Evolutionary conservation across 2,113 vertebrate species (phyloP).

Genomic region (Martes martes): DNA sequence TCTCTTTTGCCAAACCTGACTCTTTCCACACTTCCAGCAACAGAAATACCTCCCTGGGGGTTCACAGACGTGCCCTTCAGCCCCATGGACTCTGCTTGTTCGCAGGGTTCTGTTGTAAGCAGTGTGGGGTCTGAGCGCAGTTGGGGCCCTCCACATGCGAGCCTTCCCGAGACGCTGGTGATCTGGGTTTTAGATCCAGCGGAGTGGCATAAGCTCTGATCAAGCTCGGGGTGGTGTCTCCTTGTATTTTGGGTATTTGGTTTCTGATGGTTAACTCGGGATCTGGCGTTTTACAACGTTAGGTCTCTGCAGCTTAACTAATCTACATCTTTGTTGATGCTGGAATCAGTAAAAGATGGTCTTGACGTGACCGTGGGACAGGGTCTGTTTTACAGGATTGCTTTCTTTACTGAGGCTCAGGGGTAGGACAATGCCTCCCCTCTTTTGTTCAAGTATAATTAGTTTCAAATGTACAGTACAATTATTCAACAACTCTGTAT

Average conservation of each 20-base stretch:
- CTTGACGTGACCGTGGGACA: background rate
- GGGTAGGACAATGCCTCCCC: background rate
- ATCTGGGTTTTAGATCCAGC: background rate
- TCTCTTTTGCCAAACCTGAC: background rate
- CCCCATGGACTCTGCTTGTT: background rate
- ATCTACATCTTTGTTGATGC: conserved; percentile 48
- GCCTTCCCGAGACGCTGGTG: accelerated
- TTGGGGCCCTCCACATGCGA: background rate
- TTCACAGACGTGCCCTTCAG: background rate
- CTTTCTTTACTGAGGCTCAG: background rate
- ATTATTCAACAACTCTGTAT: background rate
- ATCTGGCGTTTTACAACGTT: conserved; percentile 50
- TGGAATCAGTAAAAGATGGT: conserved; percentile 50
- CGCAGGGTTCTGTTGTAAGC: background rate
- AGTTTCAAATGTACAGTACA: background rate
- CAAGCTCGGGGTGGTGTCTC: background rate
- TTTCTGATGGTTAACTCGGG: background rate
- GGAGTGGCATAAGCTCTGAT: background rate
- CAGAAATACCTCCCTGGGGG: background rate
- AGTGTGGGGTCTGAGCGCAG: background rate
- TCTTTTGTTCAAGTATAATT: background rate
- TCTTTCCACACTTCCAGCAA: background rate
- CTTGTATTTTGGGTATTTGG: background rate
- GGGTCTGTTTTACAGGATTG: conserved; percentile 4
- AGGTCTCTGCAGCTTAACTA: conserved; percentile 44